Conservation (phyloP, 2,888 invertebrate genomes). For the Chrysolina oricalcia region DNA sequence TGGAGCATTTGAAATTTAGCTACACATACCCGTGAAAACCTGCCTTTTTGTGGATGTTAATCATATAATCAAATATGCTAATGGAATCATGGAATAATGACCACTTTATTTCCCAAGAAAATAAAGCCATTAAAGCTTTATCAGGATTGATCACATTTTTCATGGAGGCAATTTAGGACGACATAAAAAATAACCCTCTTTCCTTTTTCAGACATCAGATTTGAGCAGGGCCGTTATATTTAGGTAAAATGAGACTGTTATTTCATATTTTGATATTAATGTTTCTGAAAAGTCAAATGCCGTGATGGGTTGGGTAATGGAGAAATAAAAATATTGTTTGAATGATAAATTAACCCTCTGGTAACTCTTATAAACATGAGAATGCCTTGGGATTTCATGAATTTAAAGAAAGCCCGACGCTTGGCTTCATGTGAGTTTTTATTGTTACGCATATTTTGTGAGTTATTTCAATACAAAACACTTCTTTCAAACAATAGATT, state of each 20-base stretch:
- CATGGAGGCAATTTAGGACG: constrained; percentile 14
- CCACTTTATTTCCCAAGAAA: constrained; percentile 17
- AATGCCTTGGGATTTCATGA: constrained; percentile 5
- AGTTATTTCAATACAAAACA: background rate
- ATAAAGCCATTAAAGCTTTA: constrained; percentile 23
- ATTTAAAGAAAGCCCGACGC: background rate
- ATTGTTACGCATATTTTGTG: background rate
- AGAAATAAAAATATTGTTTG: constrained; percentile 23
- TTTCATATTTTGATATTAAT: constrained; percentile 27
- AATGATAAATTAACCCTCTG: constrained; percentile 25
- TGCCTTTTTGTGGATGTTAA: background rate
- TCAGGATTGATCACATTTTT: constrained; percentile 24
- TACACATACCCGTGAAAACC: background rate
- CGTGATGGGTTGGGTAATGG: constrained; percentile 19
- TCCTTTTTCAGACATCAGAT: constrained; percentile 15
- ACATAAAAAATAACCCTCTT: constrained; percentile 24
- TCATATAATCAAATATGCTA: background rate
- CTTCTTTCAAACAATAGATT: background rate
- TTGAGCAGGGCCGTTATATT: constrained; percentile 8
- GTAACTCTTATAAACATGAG: background rate
- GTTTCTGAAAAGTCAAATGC: constrained; percentile 30
- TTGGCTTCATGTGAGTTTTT: background rate
- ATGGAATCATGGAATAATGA: constrained; percentile 6
- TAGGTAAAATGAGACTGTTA: constrained; percentile 25
- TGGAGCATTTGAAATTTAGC: constrained; percentile 1